Percentiles rank a stretch among this genome's conserved stretches.
These are phyloP conservation scores for Oncorhynchus tshawytscha DNA, from an alignment of 2,113 vertebrate species.

Conservation along the genomic window DNA sequence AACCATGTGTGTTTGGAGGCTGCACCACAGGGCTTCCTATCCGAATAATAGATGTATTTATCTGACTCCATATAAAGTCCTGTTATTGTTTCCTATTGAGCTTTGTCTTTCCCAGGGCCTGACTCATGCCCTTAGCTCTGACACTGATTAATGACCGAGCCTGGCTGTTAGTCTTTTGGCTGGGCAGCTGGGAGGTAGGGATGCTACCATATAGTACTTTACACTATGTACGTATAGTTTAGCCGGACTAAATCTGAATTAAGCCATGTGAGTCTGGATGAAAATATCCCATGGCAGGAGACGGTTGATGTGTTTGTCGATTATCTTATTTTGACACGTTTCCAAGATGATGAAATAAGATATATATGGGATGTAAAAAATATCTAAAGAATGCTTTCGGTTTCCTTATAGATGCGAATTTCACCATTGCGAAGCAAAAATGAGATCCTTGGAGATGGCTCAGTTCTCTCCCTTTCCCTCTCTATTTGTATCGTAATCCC, in stretches of 20 bases:
- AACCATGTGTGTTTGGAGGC: slow-evolving; percentile 4
- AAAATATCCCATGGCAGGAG: background rate
- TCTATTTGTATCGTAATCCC: too few relatives aligned
- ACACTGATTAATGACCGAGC: background rate
- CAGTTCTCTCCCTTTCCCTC: too few relatives aligned
- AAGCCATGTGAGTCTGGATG: background rate
- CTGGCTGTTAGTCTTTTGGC: background rate
- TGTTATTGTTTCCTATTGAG: slow-evolving; percentile 57
- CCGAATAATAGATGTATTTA: slow-evolving; percentile 51
- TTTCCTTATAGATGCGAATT: too few relatives aligned
- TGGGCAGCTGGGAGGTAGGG: background rate
- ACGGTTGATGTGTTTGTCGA: background rate
- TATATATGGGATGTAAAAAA: too few relatives aligned
- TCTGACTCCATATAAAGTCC: slow-evolving; percentile 55
- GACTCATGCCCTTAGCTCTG: background rate
- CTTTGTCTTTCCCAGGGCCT: slow-evolving; percentile 25
- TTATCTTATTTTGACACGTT: background rate
- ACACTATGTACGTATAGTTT: background rate
- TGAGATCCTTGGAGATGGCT: too few relatives aligned
- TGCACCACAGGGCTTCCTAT: slow-evolving; percentile 52
- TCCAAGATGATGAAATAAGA: background rate
- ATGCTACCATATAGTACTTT: background rate
- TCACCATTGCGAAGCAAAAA: too few relatives aligned
- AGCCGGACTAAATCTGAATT: background rate
- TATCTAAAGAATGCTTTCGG: too few relatives aligned